Evolutionary conservation across 2,888 invertebrate genomes (phyloP).

Genomic region (Lasioglossum villosulum): DNA sequence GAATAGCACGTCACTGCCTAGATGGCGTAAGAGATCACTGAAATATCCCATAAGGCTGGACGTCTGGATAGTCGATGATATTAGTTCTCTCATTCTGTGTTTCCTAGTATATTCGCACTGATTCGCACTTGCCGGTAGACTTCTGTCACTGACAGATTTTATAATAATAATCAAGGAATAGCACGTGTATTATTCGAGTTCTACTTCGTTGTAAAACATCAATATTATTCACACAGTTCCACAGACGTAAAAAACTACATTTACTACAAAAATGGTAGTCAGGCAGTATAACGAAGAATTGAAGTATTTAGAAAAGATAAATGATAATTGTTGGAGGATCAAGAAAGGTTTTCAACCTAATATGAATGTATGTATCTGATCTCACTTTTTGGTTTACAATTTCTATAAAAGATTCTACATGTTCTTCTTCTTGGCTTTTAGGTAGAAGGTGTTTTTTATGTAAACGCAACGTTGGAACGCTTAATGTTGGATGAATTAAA

Average conservation of each 20-base stretch:
- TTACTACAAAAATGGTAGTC: constrained; percentile 89
- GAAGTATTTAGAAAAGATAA: constrained; percentile 95
- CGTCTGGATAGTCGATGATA: too few species aligned
- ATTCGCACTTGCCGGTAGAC: neutral
- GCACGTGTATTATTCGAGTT: neutral
- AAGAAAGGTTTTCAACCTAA: constrained; percentile 99
- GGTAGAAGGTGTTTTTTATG: constrained; percentile 99
- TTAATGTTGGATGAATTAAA: constrained; percentile 98
- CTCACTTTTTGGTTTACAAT: neutral
- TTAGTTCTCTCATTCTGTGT: neutral
- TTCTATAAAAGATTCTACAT: constrained; percentile 17
- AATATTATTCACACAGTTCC: neutral
- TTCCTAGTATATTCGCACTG: neutral
- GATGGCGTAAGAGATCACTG: too few species aligned
- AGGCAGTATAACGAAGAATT: constrained; percentile 96
- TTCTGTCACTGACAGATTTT: neutral
- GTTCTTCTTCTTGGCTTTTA: constrained; percentile 72
- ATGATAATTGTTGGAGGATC: constrained; percentile 94
- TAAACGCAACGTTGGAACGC: constrained; percentile 95
- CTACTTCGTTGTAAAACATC: neutral
- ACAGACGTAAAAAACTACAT: constrained; percentile 1
- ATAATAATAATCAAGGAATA: neutral
- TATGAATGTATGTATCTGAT: constrained; percentile 91
- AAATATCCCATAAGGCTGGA: too few species aligned
- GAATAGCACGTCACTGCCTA: too few species aligned